These are phyloP conservation scores for Hybognathus amarus DNA, from an alignment of 2,797 vertebrate genomes.

Conservation along the genomic window DNA sequence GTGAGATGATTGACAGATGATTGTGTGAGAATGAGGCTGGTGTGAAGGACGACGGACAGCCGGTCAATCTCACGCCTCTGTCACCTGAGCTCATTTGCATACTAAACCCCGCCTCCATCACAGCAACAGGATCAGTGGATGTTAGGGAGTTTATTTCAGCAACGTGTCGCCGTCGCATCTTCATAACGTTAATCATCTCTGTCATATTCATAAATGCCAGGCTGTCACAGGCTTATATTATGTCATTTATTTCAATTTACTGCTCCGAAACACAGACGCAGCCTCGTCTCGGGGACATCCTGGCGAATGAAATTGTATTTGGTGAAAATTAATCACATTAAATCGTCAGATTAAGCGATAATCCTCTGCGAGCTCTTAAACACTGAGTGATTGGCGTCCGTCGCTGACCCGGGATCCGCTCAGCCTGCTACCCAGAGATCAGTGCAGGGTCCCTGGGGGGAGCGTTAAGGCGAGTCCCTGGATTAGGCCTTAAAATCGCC, in stretches of 20 bases:
- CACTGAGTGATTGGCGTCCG: constrained; percentile 71
- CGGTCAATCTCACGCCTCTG: constrained; percentile 24
- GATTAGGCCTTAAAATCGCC: constrained; percentile 74
- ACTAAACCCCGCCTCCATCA: constrained; percentile 11
- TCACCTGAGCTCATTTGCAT: constrained; percentile 35
- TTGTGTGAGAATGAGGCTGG: constrained; percentile 58
- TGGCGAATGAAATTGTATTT: constrained; percentile 39
- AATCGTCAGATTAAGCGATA: constrained; percentile 67
- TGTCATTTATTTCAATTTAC: constrained; percentile 37
- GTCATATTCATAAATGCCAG: constrained; percentile 34
- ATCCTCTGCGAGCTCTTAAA: constrained; percentile 71
- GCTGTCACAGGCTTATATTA: constrained; percentile 44
- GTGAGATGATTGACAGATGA: constrained; percentile 34
- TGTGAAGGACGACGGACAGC: constrained; percentile 39
- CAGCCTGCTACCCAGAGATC: constrained; percentile 46
- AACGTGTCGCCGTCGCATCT: not conserved
- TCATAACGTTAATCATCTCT: constrained; percentile 34
- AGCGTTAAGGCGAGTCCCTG: constrained; percentile 67
- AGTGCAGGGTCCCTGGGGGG: constrained; percentile 65
- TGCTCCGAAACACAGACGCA: constrained; percentile 12
- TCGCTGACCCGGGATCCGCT: constrained; percentile 61
- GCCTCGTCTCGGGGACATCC: constrained; percentile 5
- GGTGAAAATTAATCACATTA: constrained; percentile 71
- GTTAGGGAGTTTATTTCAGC: constrained; percentile 1
- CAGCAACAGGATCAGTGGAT: constrained; percentile 21